Evolutionary conservation across 2,888 invertebrate genomes (phyloP).

Genomic region (Hedychridium roseum): DNA sequence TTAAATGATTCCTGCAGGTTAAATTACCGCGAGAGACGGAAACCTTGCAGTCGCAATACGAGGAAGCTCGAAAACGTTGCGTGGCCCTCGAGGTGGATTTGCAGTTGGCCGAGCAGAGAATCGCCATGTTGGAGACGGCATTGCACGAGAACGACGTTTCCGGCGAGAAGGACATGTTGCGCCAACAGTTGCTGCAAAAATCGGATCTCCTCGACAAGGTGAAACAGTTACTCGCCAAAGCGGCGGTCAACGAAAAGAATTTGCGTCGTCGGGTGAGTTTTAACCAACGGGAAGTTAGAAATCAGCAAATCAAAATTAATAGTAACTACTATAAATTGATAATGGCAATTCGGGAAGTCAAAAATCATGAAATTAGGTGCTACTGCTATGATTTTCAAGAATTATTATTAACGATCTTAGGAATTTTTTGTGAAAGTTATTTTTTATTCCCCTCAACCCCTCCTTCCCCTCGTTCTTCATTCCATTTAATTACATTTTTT

Average conservation of each 20-base stretch:
- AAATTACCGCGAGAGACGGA: background rate
- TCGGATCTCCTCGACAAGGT: conserved; percentile 71
- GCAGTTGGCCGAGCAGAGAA: conserved; percentile 48
- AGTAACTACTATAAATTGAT: too few species aligned
- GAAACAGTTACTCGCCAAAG: conserved; percentile 71
- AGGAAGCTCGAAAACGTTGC: conserved; percentile 45
- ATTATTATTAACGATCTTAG: background rate
- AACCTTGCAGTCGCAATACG: conserved; percentile 50
- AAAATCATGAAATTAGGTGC: too few species aligned
- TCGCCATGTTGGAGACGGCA: conserved; percentile 43
- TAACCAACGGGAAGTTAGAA: conserved; percentile 1
- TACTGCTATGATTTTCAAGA: too few species aligned
- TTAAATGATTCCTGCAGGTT: background rate
- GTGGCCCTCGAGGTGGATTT: conserved; percentile 51
- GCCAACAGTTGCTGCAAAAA: conserved; percentile 69
- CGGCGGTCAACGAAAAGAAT: conserved; percentile 72
- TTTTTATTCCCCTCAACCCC: background rate
- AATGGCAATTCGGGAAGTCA: too few species aligned
- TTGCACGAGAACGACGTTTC: conserved; percentile 58
- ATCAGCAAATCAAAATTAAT: background rate
- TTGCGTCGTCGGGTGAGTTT: conserved; percentile 68
- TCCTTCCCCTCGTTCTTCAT: background rate
- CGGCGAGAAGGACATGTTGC: conserved; percentile 66
- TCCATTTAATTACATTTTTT: background rate
- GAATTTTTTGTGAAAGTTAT: background rate